These are phyloP conservation scores for Manis crassicaudata DNA, from an alignment of 2,797 vertebrate species.

Conservation along the genomic window DNA sequence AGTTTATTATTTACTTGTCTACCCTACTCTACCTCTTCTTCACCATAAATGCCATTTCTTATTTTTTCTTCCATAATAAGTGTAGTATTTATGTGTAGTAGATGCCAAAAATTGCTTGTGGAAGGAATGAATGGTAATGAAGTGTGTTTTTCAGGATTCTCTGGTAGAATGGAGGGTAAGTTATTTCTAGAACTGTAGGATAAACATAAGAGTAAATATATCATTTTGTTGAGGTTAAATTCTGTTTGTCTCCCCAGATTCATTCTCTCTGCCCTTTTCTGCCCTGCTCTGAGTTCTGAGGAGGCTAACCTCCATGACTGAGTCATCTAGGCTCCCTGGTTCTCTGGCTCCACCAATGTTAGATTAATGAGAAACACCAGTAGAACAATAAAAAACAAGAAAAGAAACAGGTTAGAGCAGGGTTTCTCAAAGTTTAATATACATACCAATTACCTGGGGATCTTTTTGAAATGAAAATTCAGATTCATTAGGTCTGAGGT, in stretches of 20 bases:
- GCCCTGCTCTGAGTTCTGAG: neutral
- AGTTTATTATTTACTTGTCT: neutral
- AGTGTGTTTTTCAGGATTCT: neutral
- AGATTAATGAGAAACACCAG: neutral
- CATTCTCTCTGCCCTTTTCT: neutral
- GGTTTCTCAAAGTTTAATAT: neutral
- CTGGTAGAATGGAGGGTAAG: neutral
- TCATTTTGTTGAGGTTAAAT: neutral
- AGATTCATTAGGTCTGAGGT: neutral
- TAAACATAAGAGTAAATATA: neutral
- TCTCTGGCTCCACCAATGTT: neutral
- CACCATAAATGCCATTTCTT: neutral
- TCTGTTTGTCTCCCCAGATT: neutral
- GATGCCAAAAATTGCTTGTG: conserved; percentile 12
- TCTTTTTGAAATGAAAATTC: neutral
- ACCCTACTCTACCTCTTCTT: neutral
- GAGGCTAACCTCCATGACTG: neutral
- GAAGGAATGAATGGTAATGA: neutral
- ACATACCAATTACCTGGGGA: neutral
- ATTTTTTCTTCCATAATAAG: neutral
- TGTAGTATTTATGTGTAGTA: neutral
- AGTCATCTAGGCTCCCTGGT: neutral
- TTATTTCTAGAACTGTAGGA: neutral
- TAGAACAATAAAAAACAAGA: neutral
- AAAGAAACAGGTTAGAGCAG: neutral